Percentiles rank a stretch among this genome's conserved stretches.
Conservation (phyloP, 2,797 vertebrate species). For the Halcyon badia region DNA sequence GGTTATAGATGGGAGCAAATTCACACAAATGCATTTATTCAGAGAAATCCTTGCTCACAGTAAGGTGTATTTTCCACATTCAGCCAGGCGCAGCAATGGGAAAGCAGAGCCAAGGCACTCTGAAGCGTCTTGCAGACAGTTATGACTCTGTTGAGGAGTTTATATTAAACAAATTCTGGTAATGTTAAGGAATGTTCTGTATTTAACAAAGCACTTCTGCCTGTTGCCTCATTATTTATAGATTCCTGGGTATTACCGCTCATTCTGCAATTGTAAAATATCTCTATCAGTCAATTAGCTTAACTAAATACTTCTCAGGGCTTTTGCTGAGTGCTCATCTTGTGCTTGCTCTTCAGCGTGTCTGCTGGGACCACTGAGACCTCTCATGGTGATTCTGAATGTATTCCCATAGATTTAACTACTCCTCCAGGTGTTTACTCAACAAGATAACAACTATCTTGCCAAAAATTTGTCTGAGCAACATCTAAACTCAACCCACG, state of each 20-base stretch:
- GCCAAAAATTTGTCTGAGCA: not conserved
- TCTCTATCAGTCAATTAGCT: not conserved
- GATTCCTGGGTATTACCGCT: not conserved
- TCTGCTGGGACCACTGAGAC: not conserved
- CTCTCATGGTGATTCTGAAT: not conserved
- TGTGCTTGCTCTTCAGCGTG: fast-evolving
- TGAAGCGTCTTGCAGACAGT: not conserved
- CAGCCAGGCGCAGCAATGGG: not conserved
- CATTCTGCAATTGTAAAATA: not conserved
- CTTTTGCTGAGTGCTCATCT: not conserved
- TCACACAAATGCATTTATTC: constrained; percentile 16
- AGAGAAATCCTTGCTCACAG: not conserved
- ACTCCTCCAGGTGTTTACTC: not conserved
- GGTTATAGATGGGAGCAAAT: not conserved
- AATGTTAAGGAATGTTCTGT: not conserved
- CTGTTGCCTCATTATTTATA: not conserved
- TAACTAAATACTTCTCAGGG: not conserved
- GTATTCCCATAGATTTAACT: not conserved
- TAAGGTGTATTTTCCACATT: constrained; percentile 6
- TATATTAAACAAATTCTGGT: not conserved
- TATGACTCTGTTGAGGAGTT: not conserved
- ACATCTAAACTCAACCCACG: not conserved
- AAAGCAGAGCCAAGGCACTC: not conserved
- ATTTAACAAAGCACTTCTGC: not conserved
- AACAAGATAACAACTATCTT: not conserved